Percentiles rank a stretch among this genome's conserved stretches.
phyloP scores from a whole-genome alignment of 2,888 invertebrate genomes.

The Brachylomia viminalis region DNA sequence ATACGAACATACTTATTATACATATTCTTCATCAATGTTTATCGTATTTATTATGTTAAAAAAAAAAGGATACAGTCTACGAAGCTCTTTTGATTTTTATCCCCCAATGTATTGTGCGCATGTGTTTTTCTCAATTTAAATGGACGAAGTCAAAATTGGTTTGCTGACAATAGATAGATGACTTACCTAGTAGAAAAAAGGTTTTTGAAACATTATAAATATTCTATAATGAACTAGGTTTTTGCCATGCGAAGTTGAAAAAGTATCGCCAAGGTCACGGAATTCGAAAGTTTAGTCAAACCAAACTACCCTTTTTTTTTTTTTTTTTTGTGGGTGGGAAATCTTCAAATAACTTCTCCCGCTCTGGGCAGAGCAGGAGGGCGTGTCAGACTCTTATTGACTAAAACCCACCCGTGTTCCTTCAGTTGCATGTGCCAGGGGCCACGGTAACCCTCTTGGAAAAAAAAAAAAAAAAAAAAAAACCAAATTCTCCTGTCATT shows the following conservation, averaged over 20 bases:
- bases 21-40: background rate
- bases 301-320: constrained; percentile 39
- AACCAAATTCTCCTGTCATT: constrained; percentile 45
- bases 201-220: constrained; percentile 36
- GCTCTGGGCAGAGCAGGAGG: no score
- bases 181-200: constrained; percentile 42
- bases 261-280: constrained; percentile 51
- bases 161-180: constrained; percentile 29
- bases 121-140: constrained; percentile 14
- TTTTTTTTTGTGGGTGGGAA: no score
- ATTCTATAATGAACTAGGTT: constrained; percentile 32
- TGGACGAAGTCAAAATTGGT: constrained; percentile 38
- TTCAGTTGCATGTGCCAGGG: no score
- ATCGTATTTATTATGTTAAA: background rate
- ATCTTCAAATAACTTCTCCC: no score
- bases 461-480: no score
- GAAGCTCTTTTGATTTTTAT: constrained; percentile 14
- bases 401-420: no score
- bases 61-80: background rate
- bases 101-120: constrained; percentile 6
- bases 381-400: no score
- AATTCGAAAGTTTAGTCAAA: constrained; percentile 46
- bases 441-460: no score
- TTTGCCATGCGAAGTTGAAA: constrained; percentile 34
- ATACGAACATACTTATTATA: background rate